Evolutionary conservation across 1,140 invertebrate species (phyloP), one percentile per base, ranked within the genome.

Genomic region (Eriosoma lanigerum): DNA sequence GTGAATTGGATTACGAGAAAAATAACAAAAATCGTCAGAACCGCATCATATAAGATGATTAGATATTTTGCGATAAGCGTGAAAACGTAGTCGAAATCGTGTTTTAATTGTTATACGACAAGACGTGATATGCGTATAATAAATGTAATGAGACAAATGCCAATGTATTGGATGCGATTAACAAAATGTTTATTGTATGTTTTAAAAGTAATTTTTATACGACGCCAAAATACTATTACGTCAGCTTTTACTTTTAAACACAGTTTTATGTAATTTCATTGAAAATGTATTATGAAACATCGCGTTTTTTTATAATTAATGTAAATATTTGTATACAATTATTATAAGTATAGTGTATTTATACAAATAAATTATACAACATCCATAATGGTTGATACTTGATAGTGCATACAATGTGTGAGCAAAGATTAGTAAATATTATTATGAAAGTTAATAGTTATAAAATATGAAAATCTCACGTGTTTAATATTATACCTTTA

Each of bases 401-500:
- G 44, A 10, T 50, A 29, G 12, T 5, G 24, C 17, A 26, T 13
- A 72, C 19, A 72, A 52, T 17, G 19, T 32, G 24, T 13, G 29
- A 72, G 15, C 9, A 29, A 72, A 72, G 17, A 72, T 72, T 3
- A 29, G 24, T 17, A 19, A 17, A n/a, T 0, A 29, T 72, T 50
- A 50, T 26, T 70, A 72, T 52, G 68, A 50, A 72, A 50, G 48
- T 72, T 50, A 66, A 21, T n/a, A 12, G 48, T 52, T 29, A 29
- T 72, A 52, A 52, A 52, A 72, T 50, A 52, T 32, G 26, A 72
- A 72, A 72, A 72, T 72, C 68, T 17, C 68, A 72, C 48, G 68
- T 72, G 46, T 38, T 38, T 38, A 15, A 4, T 54, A n/a, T n/a
- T 19, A 54, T n/a, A n/a, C 24, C 21, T n/a, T 29, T 29, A 50